Percentiles rank a stretch among this genome's conserved stretches.
These are phyloP conservation scores for Nineta flava DNA, from an alignment of 2,888 invertebrate species.

Conservation along the genomic window DNA sequence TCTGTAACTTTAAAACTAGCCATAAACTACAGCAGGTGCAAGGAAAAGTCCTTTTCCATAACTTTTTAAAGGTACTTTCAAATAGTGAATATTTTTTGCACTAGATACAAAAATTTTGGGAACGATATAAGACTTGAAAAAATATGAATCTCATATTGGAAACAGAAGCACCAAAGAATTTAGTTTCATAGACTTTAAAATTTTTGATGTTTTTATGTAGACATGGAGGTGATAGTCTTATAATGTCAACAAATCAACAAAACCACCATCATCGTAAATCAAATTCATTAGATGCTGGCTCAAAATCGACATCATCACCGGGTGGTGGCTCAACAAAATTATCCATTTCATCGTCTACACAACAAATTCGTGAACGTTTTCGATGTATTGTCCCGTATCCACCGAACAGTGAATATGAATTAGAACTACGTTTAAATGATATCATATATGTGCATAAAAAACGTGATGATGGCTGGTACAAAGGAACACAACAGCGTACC, in stretches of 20 bases:
- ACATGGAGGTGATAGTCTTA: not conserved
- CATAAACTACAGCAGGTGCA: no score
- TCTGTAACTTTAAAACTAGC: no score
- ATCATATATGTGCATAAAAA: constrained; percentile 83
- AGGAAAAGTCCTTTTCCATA: no score
- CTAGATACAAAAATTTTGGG: no score
- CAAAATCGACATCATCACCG: constrained; percentile 19
- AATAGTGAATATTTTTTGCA: no score
- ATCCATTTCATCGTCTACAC: constrained; percentile 16
- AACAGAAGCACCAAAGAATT: no score
- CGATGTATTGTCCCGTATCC: constrained; percentile 89
- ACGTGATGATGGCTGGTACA: constrained; percentile 91
- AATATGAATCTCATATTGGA: no score
- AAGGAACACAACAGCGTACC: constrained; percentile 77
- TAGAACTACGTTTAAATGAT: constrained; percentile 80
- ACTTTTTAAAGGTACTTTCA: no score
- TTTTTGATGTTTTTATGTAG: not conserved
- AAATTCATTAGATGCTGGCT: constrained; percentile 64
- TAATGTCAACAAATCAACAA: not conserved
- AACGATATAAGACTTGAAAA: no score
- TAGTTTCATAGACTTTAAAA: no score
- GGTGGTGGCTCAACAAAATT: constrained; percentile 12
- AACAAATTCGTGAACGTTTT: constrained; percentile 38
- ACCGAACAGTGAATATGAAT: constrained; percentile 82
- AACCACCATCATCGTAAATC: constrained; percentile 56